These are phyloP conservation scores for Avahi laniger DNA, from an alignment of 2,797 vertebrate genomes.

Conservation along the genomic window DNA sequence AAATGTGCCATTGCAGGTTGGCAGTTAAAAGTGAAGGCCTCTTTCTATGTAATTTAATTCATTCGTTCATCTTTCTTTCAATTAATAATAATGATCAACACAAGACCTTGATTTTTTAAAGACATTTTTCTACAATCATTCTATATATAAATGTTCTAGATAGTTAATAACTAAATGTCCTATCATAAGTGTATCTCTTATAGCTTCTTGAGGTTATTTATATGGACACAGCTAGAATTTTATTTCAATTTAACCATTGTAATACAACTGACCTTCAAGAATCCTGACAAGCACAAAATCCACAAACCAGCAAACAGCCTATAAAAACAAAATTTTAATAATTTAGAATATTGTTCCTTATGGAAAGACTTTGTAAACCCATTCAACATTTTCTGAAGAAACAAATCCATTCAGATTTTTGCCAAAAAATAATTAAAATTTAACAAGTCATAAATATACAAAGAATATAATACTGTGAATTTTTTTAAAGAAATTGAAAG, in stretches of 20 bases:
- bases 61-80: conserved; percentile 12
- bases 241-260: conserved; percentile 55
- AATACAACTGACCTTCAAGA: conserved; percentile 91
- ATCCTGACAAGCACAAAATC: conserved; percentile 92
- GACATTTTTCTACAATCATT: conserved; percentile 15
- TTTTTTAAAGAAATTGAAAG: background rate
- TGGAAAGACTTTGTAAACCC: background rate
- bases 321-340: conserved; percentile 71
- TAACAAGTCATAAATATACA: conserved; percentile 47
- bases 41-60: conserved; percentile 41
- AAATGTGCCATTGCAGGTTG: background rate
- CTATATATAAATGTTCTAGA: background rate
- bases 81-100: background rate
- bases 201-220: background rate
- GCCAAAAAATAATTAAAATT: conserved; percentile 30
- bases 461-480: background rate
- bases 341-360: conserved; percentile 56
- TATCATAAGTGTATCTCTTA: background rate
- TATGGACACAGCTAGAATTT: background rate
- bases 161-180: conserved; percentile 37
- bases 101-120: conserved; percentile 15
- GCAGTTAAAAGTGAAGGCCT: background rate
- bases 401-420: conserved; percentile 27
- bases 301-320: conserved; percentile 94
- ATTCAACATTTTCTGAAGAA: conserved; percentile 47